These are phyloP conservation scores for Phenganax subtilis DNA, from an alignment of 92 coral and sea anemone genomes.

Conservation along the genomic window DNA sequence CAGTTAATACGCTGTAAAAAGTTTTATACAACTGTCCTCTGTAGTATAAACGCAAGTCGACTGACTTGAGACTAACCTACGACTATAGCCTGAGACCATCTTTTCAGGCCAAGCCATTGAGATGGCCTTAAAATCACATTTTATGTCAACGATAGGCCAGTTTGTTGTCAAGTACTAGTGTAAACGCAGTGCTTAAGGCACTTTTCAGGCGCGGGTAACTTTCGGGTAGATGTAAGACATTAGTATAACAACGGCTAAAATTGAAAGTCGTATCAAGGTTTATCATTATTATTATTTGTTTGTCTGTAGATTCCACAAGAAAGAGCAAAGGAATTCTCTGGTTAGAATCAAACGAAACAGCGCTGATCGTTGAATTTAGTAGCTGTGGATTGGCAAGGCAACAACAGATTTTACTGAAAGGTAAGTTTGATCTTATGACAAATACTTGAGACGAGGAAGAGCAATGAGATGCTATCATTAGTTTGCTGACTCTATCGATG, in stretches of 20 bases:
- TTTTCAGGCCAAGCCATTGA: too few species aligned
- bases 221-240: too few species aligned
- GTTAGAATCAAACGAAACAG: slow-evolving; percentile 4
- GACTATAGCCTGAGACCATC: too few species aligned
- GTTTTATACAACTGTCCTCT: too few species aligned
- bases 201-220: background rate
- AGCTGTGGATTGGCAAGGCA: background rate
- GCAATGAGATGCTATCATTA: too few species aligned
- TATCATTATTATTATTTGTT: background rate
- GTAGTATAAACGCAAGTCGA: background rate
- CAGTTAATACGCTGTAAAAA: too few species aligned
- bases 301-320: background rate
- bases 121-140: too few species aligned
- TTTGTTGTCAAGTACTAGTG: background rate
- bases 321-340: background rate
- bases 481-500: too few species aligned
- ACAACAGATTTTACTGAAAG: background rate
- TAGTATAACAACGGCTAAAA: background rate
- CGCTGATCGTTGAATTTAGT: background rate
- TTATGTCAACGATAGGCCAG: too few species aligned
- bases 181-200: background rate
- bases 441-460: too few species aligned
- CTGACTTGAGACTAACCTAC: background rate
- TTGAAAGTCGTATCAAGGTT: background rate
- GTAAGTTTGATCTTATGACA: background rate